phyloP scores from a whole-genome alignment of 1,140 invertebrate genomes.

The Drosophila tani region DNA sequence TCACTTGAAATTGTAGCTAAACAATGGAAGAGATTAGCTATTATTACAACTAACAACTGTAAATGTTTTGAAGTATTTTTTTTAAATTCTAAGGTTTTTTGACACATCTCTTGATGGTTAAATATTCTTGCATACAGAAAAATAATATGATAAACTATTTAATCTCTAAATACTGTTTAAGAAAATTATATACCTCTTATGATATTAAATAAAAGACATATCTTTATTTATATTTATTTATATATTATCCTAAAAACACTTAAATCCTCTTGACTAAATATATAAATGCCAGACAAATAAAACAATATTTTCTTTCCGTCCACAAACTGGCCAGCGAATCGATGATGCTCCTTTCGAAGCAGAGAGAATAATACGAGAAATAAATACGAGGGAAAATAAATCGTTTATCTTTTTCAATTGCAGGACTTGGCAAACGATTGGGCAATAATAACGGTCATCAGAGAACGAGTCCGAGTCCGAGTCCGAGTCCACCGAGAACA shows the following conservation, averaged over 20 bases:
- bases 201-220: too few species aligned
- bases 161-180: too few species aligned
- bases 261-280: not conserved
- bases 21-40: too few species aligned
- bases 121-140: too few species aligned
- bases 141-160: too few species aligned
- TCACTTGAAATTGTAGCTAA: not conserved
- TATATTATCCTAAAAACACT: not conserved
- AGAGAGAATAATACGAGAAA: constrained; percentile 41
- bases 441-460: constrained; percentile 42
- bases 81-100: too few species aligned
- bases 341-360: constrained; percentile 8
- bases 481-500: constrained; percentile 23
- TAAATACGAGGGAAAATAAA: constrained; percentile 58
- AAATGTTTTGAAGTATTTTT: not conserved
- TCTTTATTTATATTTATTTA: not conserved
- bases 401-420: constrained; percentile 71
- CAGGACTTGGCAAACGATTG: constrained; percentile 64
- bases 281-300: not conserved
- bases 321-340: not conserved
- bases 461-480: constrained; percentile 28
- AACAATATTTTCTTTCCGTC: not conserved
- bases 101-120: not conserved
- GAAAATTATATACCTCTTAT: too few species aligned
- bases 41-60: not conserved